Conservation (phyloP, 2,113 vertebrate genomes). For the Balaeniceps rex region DNA sequence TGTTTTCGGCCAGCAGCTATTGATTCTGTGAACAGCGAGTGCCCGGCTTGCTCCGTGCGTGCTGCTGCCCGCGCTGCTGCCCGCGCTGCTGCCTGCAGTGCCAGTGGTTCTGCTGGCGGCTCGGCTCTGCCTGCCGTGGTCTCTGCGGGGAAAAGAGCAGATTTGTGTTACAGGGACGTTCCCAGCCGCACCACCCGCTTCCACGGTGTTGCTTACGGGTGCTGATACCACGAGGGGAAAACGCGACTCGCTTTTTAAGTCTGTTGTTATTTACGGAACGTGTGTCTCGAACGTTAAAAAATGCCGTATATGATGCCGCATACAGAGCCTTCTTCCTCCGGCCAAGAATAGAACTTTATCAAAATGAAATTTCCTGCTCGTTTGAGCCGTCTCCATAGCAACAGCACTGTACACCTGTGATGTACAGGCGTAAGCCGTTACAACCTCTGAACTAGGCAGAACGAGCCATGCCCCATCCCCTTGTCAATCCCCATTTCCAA, state of each 20-base stretch:
- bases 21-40: accelerated
- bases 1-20: accelerated
- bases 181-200: not conserved
- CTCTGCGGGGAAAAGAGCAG: accelerated
- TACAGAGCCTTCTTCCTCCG: not conserved
- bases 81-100: not conserved
- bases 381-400: conserved; percentile 44
- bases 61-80: not conserved
- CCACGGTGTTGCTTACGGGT: not conserved
- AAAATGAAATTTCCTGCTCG: conserved; percentile 36
- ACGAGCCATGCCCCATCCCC: not conserved
- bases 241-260: not conserved
- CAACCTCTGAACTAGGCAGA: conserved; percentile 6
- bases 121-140: accelerated
- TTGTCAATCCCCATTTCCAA: not conserved
- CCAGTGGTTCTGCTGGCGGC: not conserved
- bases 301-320: conserved; percentile 3
- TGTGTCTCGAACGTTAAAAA: not conserved
- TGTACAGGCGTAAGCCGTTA: not conserved
- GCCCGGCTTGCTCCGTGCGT: accelerated
- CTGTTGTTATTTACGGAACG: not conserved
- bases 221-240: not conserved
- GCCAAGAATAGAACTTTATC: conserved; percentile 49
- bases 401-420: conserved; percentile 5
- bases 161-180: accelerated